Evolutionary conservation across 2,888 invertebrate species (phyloP).

Genomic region (Abrostola tripartita): DNA sequence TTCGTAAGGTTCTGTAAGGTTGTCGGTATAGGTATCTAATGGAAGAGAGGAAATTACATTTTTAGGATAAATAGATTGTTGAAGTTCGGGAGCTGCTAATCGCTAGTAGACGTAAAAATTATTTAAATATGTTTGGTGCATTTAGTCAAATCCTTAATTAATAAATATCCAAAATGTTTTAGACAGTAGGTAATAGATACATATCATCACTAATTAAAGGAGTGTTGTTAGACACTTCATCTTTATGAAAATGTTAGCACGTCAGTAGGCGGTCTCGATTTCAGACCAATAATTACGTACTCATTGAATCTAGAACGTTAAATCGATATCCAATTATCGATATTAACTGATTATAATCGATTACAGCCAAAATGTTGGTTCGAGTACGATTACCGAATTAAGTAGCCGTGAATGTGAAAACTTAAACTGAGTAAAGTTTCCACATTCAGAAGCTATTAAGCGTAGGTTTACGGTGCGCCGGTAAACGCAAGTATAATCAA

Average conservation of each 20-base stretch:
- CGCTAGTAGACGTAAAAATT: too few relatives aligned
- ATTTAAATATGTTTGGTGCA: too few relatives aligned
- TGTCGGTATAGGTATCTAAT: slow-evolving; percentile 5
- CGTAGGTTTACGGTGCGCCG: slow-evolving; percentile 3
- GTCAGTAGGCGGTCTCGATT: too few relatives aligned
- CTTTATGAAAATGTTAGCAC: too few relatives aligned
- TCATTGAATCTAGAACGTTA: too few relatives aligned
- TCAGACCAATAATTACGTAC: too few relatives aligned
- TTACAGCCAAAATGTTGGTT: not conserved
- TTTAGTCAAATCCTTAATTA: too few relatives aligned
- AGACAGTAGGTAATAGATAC: too few relatives aligned
- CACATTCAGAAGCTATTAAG: slow-evolving; percentile 4
- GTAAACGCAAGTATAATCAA: not conserved
- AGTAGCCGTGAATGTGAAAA: slow-evolving; percentile 15
- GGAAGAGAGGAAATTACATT: slow-evolving; percentile 17
- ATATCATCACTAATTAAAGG: too few relatives aligned
- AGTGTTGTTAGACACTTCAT: too few relatives aligned
- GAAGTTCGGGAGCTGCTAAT: too few relatives aligned
- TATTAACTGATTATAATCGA: not conserved
- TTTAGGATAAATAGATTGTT: not conserved
- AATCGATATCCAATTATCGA: not conserved
- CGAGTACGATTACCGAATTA: slow-evolving; percentile 5
- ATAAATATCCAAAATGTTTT: too few relatives aligned
- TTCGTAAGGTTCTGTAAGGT: not conserved
- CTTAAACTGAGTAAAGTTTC: slow-evolving; percentile 11